Evolutionary conservation across 2,797 vertebrate genomes (phyloP).

Genomic region (Labroides dimidiatus): DNA sequence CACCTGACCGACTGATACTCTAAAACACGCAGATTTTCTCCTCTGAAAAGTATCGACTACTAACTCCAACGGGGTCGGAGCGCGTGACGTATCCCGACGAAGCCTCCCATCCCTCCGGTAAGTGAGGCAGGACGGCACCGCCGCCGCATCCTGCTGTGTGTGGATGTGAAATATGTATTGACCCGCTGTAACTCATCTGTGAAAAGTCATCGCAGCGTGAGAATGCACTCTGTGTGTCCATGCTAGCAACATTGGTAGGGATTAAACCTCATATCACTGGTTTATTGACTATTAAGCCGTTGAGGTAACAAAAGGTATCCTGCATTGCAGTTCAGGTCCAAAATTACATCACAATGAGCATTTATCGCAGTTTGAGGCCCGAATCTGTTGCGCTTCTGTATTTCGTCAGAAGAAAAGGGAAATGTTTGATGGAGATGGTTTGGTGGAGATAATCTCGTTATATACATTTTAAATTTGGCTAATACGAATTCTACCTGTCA

Average conservation of each 20-base stretch:
- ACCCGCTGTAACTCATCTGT: conserved; percentile 31
- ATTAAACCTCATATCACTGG: not conserved
- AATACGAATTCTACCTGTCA: not conserved
- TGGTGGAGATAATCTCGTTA: too few relatives aligned
- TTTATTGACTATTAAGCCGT: not conserved
- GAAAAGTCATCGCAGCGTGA: conserved; percentile 33
- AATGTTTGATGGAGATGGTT: not conserved
- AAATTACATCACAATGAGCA: conserved; percentile 43
- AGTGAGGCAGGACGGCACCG: conserved; percentile 61
- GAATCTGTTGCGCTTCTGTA: conserved; percentile 29
- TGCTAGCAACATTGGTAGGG: not conserved
- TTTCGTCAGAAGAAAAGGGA: not conserved
- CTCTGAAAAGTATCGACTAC: conserved; percentile 57
- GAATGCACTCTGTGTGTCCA: not conserved
- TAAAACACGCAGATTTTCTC: conserved; percentile 41
- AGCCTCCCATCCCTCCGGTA: conserved; percentile 58
- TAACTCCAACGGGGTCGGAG: conserved; percentile 51
- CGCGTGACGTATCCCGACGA: conserved; percentile 54
- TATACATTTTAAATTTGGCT: too few relatives aligned
- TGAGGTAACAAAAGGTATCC: conserved; percentile 48
- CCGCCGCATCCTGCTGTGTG: conserved; percentile 60
- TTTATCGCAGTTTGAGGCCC: conserved; percentile 40
- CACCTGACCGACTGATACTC: conserved; percentile 39
- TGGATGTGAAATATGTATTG: conserved; percentile 22
- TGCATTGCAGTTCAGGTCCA: conserved; percentile 58